These are phyloP conservation scores for Drosophila borborema DNA, from an alignment of 2,888 invertebrate species.

Conservation along the genomic window DNA sequence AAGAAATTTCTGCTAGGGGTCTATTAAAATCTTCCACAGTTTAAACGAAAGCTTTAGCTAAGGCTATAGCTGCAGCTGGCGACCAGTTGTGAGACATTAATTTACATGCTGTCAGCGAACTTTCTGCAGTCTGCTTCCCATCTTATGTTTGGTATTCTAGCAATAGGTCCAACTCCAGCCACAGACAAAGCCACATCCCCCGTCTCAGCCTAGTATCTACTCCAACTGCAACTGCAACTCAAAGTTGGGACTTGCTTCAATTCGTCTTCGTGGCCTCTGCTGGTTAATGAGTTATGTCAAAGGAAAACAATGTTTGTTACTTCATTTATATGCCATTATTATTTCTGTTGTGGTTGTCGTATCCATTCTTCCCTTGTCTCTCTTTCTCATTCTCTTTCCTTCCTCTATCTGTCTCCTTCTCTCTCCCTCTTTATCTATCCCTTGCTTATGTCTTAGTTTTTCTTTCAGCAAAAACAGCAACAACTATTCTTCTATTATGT, in stretches of 20 bases:
- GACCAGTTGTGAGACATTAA: conserved; percentile 47
- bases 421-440: not conserved
- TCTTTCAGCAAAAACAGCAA: conserved; percentile 43
- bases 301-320: conserved; percentile 83
- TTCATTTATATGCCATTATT: conserved; percentile 81
- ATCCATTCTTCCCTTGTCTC: conserved; percentile 22
- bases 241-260: conserved; percentile 37
- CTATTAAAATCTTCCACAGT: conserved; percentile 64
- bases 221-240: conserved; percentile 16
- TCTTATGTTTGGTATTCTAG: conserved; percentile 3
- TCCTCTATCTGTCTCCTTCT: not conserved
- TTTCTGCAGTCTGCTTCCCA: conserved; percentile 20
- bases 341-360: conserved; percentile 72
- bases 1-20: conserved; percentile 71
- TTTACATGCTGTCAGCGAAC: conserved; percentile 49
- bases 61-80: conserved; percentile 16
- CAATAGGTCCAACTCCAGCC: not conserved
- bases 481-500: conserved; percentile 65
- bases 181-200: not conserved
- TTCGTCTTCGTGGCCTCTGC: conserved; percentile 58
- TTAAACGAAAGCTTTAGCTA: conserved; percentile 14
- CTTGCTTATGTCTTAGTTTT: conserved; percentile 58
- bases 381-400: not conserved
- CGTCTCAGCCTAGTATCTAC: not conserved
- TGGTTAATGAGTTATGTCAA: conserved; percentile 84